These are phyloP conservation scores for Podarcis siculus DNA, from an alignment of 2,797 vertebrate genomes.

Conservation along the genomic window DNA sequence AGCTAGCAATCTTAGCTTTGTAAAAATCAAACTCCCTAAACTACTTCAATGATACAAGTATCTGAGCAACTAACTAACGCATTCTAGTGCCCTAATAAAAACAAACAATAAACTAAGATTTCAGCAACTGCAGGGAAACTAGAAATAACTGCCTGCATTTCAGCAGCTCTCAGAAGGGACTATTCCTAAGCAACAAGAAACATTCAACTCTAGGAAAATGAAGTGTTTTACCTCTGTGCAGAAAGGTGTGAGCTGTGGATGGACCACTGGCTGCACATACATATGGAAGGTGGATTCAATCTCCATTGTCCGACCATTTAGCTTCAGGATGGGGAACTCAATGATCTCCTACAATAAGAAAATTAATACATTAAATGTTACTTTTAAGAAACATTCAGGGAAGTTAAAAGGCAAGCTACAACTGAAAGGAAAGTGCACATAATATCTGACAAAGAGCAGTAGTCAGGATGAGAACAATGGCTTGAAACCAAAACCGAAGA, in stretches of 20 bases:
- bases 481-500: background rate
- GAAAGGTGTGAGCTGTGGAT: constrained; percentile 86
- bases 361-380: constrained; percentile 59
- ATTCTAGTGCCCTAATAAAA: background rate
- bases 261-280: constrained; percentile 86
- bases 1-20: background rate
- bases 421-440: background rate
- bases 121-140: background rate
- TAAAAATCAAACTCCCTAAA: background rate
- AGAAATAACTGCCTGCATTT: background rate
- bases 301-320: constrained; percentile 86
- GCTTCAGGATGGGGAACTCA: constrained; percentile 86
- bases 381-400: background rate
- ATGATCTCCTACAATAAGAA: constrained; percentile 82
- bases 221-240: constrained; percentile 84
- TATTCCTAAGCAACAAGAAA: constrained; percentile 5
- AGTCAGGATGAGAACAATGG: background rate
- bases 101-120: background rate
- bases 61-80: background rate
- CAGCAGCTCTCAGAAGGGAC: background rate
- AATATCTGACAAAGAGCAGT: background rate
- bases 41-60: background rate
- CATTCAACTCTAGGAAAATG: background rate
- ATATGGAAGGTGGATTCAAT: constrained; percentile 87
- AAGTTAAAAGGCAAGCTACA: background rate